Evolutionary conservation across 2,888 invertebrate species (phyloP).

Genomic region (Fragum sueziense): DNA sequence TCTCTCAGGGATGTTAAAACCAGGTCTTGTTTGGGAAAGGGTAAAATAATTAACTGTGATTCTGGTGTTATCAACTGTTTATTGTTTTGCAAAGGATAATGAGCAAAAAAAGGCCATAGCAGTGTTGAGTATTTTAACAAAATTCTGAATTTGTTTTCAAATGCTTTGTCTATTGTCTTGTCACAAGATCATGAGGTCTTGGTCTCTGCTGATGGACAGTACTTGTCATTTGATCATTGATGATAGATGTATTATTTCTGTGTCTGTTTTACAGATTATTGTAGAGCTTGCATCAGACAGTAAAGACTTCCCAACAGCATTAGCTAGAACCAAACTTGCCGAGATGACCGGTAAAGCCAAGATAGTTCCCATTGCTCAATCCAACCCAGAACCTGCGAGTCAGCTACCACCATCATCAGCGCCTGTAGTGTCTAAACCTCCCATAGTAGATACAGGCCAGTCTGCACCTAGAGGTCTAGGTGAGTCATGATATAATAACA

Average conservation of each 20-base stretch:
- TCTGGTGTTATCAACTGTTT: too few relatives aligned
- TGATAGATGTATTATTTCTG: not conserved
- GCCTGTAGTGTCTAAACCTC: constrained; percentile 25
- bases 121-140: too few relatives aligned
- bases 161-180: too few relatives aligned
- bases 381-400: constrained; percentile 45
- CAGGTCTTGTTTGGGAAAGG: too few relatives aligned
- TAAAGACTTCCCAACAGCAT: constrained; percentile 78
- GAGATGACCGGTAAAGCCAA: constrained; percentile 78
- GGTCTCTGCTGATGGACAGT: too few relatives aligned
- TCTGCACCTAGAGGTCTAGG: constrained; percentile 56
- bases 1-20: too few relatives aligned
- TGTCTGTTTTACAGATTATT: constrained; percentile 64
- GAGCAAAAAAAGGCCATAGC: too few relatives aligned
- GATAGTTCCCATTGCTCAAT: constrained; percentile 72
- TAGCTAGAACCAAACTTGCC: constrained; percentile 79
- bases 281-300: constrained; percentile 81
- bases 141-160: too few relatives aligned
- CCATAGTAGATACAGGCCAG: constrained; percentile 31
- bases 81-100: too few relatives aligned
- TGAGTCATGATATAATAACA: constrained; percentile 33
- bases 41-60: too few relatives aligned
- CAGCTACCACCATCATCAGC: constrained; percentile 45
- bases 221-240: too few relatives aligned
- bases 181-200: too few relatives aligned